Percentiles rank a stretch among this genome's conserved stretches.
phyloP scores from a whole-genome alignment of 2,113 vertebrate species.

The Glaucidium brasilianum region DNA sequence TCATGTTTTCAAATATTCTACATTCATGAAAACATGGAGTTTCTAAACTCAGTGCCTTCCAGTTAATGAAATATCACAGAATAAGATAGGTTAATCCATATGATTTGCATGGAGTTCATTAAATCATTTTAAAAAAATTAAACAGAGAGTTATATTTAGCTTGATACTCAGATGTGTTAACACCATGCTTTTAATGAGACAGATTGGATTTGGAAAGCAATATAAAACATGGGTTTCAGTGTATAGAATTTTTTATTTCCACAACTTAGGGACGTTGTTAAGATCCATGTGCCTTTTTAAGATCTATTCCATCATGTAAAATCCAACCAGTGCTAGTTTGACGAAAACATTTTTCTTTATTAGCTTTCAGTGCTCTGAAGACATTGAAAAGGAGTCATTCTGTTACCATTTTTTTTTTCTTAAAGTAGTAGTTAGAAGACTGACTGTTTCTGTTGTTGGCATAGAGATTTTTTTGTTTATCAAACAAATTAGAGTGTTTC shows the following conservation, averaged over 20 bases:
- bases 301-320: not conserved
- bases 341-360: not conserved
- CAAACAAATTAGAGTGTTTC: not conserved
- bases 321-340: not conserved
- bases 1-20: not conserved
- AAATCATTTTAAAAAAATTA: not conserved
- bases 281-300: not conserved
- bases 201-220: conserved; percentile 4
- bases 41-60: not conserved
- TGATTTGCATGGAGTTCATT: not conserved
- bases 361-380: not conserved
- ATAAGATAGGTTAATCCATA: not conserved
- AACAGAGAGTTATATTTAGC: not conserved
- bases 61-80: not conserved
- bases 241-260: conserved; percentile 11
- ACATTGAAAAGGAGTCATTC: not conserved
- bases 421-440: not conserved
- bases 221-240: not conserved
- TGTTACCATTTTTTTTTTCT: not conserved
- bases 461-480: not conserved
- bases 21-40: not conserved
- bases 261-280: not conserved
- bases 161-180: not conserved
- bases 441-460: not conserved
- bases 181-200: conserved; percentile 31